A percentile compares a stretch with the other conserved stretches of the same genome.
These are phyloP conservation scores for Bombyx huttoni DNA, from an alignment of 2,888 invertebrate genomes.

Conservation along the genomic window DNA sequence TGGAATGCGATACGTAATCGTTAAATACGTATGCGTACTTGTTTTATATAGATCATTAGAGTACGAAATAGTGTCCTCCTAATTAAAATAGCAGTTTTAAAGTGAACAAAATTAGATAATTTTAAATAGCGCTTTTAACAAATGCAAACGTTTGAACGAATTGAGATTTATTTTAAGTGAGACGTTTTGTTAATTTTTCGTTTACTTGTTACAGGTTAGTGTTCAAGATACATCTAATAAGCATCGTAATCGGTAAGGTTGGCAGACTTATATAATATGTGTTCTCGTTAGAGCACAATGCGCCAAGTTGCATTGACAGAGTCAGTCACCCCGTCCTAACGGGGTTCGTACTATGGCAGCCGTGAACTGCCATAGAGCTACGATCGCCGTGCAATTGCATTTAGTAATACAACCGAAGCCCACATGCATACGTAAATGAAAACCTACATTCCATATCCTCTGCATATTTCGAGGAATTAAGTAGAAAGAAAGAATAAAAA, in stretches of 20 bases:
- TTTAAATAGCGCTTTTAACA: too few relatives aligned
- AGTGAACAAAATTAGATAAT: too few relatives aligned
- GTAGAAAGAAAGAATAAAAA: slow-evolving; percentile 13
- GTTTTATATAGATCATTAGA: too few relatives aligned
- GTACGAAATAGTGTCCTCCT: too few relatives aligned
- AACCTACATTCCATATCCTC: slow-evolving; percentile 20
- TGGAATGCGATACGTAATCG: too few relatives aligned
- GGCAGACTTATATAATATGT: slow-evolving; percentile 58
- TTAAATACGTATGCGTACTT: too few relatives aligned
- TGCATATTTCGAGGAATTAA: slow-evolving; percentile 14
- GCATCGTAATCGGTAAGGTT: slow-evolving; percentile 35
- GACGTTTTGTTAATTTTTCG: not conserved
- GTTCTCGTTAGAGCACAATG: slow-evolving; percentile 72
- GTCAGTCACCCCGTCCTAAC: slow-evolving; percentile 70
- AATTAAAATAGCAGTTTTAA: too few relatives aligned
- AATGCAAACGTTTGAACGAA: not conserved
- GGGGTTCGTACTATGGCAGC: slow-evolving; percentile 65
- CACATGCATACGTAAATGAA: slow-evolving; percentile 36
- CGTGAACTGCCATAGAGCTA: slow-evolving; percentile 44
- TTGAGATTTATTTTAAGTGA: slow-evolving; percentile 11
- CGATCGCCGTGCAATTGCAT: slow-evolving; percentile 52
- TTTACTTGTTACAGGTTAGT: slow-evolving; percentile 53
- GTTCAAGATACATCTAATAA: slow-evolving; percentile 5
- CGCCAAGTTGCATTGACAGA: slow-evolving; percentile 65
- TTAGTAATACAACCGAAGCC: slow-evolving; percentile 52